phyloP scores from a whole-genome alignment of 2,797 vertebrate genomes.

The Limnodromus scolopaceus region DNA sequence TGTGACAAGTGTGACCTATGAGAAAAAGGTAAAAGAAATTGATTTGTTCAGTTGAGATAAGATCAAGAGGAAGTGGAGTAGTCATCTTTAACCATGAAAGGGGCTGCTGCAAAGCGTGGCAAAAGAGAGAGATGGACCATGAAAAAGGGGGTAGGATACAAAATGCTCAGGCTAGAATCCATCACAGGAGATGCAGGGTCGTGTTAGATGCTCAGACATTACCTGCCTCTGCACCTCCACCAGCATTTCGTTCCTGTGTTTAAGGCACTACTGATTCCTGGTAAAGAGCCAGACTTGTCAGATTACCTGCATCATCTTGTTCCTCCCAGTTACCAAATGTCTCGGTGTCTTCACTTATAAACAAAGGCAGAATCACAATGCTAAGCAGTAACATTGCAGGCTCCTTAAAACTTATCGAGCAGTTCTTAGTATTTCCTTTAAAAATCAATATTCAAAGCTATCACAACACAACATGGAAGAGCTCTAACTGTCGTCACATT shows the following conservation, averaged over 20 bases:
- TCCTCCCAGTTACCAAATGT: background rate
- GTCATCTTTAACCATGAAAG: background rate
- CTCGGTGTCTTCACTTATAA: background rate
- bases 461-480: background rate
- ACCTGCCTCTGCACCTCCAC: background rate
- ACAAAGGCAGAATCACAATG: background rate
- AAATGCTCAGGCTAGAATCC: background rate
- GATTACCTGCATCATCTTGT: background rate
- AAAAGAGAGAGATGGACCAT: background rate
- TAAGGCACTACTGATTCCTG: background rate
- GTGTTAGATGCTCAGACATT: background rate
- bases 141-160: background rate
- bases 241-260: background rate
- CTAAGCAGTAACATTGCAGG: background rate
- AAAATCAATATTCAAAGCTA: background rate
- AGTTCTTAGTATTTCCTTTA: background rate
- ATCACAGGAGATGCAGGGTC: background rate
- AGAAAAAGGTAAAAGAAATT: background rate
- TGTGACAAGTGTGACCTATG: background rate
- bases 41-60: background rate
- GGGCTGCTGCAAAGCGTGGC: background rate
- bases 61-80: background rate
- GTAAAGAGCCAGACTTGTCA: background rate
- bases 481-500: background rate
- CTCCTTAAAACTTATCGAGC: background rate